Percentiles rank a stretch among this genome's conserved stretches.
phyloP scores from a whole-genome alignment of 2,888 invertebrate genomes.

The Folsomia candida region DNA sequence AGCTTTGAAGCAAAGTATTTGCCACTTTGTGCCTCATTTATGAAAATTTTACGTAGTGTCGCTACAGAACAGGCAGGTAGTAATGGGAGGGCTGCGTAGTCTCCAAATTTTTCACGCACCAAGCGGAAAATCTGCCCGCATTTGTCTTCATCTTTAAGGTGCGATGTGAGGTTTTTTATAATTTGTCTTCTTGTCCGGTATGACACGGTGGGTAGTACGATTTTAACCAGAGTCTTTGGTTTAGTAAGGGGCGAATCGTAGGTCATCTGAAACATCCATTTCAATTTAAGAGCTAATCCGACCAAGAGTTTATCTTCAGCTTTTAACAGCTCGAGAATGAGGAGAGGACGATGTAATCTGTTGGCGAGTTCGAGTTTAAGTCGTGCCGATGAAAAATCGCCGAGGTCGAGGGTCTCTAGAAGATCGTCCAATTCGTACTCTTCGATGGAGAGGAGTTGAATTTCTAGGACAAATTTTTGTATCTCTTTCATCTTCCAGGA shows the following conservation, averaged over 20 bases:
- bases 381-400: conserved; percentile 31
- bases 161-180: conserved; percentile 17
- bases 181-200: conserved; percentile 27
- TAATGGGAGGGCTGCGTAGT: conserved; percentile 24
- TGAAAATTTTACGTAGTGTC: no score
- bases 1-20: background rate
- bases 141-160: conserved; percentile 26
- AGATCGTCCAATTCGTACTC: conserved; percentile 38
- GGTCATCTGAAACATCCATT: conserved; percentile 27
- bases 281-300: conserved; percentile 21
- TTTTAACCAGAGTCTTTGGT: conserved; percentile 24
- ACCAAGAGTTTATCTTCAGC: conserved; percentile 30
- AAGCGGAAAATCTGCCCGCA: conserved; percentile 23
- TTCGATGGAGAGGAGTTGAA: conserved; percentile 20
- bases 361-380: conserved; percentile 32
- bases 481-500: no score
- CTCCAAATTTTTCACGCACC: conserved; percentile 28
- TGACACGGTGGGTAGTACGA: conserved; percentile 21
- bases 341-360: conserved; percentile 18
- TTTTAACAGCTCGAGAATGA: conserved; percentile 28
- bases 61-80: conserved; percentile 22
- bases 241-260: conserved; percentile 28
- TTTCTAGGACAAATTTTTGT: no score
- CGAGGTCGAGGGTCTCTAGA: conserved; percentile 26
- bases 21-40: conserved; percentile 20